A percentile compares a stretch with the other conserved stretches of the same genome.
phyloP scores from a whole-genome alignment of 2,888 invertebrate genomes.

The Halictus ligatus region DNA sequence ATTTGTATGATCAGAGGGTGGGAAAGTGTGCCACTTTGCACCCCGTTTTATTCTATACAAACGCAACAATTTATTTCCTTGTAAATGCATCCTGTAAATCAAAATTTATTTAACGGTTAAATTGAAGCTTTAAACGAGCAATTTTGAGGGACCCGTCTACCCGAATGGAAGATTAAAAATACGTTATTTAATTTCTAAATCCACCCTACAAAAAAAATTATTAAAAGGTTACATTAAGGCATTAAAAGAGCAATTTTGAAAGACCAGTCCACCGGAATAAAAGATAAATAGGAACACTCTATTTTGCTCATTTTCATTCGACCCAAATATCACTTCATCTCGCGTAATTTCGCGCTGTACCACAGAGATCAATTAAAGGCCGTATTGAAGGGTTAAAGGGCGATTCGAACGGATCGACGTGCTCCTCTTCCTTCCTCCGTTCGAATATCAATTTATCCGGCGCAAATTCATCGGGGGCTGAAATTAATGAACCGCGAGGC shows the following conservation, averaged over 20 bases:
- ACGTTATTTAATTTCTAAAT: neutral
- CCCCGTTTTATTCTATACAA: too few species aligned
- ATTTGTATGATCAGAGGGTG: too few species aligned
- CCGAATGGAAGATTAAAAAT: neutral
- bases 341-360: neutral
- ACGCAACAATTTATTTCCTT: too few species aligned
- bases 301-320: neutral
- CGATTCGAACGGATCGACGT: neutral
- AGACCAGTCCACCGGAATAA: neutral
- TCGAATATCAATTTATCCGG: neutral
- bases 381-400: neutral
- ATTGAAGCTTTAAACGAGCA: neutral
- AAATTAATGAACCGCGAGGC: neutral
- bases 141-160: neutral
- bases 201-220: too few species aligned
- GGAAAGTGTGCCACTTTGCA: too few species aligned
- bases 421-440: neutral
- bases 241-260: neutral
- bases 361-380: neutral
- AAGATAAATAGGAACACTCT: neutral
- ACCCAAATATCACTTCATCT: neutral
- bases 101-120: too few species aligned
- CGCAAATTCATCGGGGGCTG: neutral
- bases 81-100: too few species aligned
- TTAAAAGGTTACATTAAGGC: neutral